A percentile compares a stretch with the other conserved stretches of the same genome.
phyloP scores from a whole-genome alignment of 1,140 invertebrate genomes.

The Metopolophium dirhodum region DNA sequence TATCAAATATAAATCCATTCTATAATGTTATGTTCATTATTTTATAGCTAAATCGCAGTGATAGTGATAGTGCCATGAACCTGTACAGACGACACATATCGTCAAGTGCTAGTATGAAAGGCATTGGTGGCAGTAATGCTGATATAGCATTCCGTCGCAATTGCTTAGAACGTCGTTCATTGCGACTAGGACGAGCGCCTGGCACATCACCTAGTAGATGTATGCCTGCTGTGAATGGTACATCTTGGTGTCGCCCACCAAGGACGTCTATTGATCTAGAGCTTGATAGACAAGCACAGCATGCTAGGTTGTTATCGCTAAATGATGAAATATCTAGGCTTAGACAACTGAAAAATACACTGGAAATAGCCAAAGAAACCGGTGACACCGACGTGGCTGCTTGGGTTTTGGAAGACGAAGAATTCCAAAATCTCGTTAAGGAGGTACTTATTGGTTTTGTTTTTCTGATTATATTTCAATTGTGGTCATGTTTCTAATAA shows the following conservation, averaged over 20 bases:
- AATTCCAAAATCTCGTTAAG: constrained; percentile 79
- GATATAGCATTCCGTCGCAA: constrained; percentile 85
- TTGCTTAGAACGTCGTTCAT: constrained; percentile 84
- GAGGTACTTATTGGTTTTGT: constrained; percentile 64
- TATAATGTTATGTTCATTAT: constrained; percentile 56
- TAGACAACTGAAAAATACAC: constrained; percentile 74
- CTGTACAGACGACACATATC: constrained; percentile 72
- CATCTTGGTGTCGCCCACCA: constrained; percentile 61
- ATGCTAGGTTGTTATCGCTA: constrained; percentile 79
- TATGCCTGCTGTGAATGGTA: neutral
- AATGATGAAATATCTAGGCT: constrained; percentile 84
- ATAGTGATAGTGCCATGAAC: constrained; percentile 96
- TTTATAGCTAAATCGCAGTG: constrained; percentile 87
- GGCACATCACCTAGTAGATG: constrained; percentile 28
- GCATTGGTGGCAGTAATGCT: constrained; percentile 53
- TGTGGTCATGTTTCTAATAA: neutral
- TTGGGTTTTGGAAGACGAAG: constrained; percentile 86
- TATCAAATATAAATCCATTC: neutral
- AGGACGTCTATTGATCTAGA: constrained; percentile 91
- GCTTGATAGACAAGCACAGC: constrained; percentile 88
- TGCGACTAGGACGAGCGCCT: constrained; percentile 73
- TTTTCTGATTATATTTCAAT: constrained; percentile 16
- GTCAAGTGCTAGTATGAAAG: constrained; percentile 48
- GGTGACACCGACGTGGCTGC: constrained; percentile 80
- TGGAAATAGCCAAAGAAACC: constrained; percentile 73